Percentiles rank a stretch among this genome's conserved stretches.
Conservation (phyloP, 2,888 invertebrate species). For the Rhamnusium bicolor region DNA sequence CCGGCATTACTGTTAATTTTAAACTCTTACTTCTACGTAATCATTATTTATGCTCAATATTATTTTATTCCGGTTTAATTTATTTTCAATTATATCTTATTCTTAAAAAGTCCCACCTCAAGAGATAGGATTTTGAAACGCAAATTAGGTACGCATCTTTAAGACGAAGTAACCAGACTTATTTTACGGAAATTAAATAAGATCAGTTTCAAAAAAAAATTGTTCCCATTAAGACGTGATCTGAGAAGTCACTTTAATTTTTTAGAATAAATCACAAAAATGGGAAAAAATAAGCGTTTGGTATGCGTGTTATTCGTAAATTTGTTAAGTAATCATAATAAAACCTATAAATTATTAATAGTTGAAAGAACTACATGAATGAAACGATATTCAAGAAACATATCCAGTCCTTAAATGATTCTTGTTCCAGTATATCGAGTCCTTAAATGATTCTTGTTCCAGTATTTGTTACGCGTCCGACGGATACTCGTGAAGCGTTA, state of each 20-base stretch:
- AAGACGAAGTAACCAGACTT: constrained; percentile 49
- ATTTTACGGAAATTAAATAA: constrained; percentile 51
- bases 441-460: neutral
- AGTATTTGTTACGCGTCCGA: constrained; percentile 1
- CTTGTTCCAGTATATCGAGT: neutral
- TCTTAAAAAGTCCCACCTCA: constrained; percentile 42
- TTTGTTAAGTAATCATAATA: constrained; percentile 39
- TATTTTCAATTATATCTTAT: constrained; percentile 45
- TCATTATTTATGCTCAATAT: constrained; percentile 43
- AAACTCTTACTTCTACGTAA: constrained; percentile 34
- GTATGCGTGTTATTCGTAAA: constrained; percentile 42
- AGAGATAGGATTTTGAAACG: constrained; percentile 49
- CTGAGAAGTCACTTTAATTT: constrained; percentile 44
- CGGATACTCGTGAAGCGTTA: constrained; percentile 4
- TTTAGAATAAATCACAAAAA: constrained; percentile 28
- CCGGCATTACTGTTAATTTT: constrained; percentile 32
- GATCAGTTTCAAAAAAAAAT: constrained; percentile 47
- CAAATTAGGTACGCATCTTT: constrained; percentile 56
- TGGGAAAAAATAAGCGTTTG: constrained; percentile 35
- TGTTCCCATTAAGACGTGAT: constrained; percentile 50
- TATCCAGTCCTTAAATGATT: neutral
- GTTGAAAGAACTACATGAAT: neutral
- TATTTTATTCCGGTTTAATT: constrained; percentile 44
- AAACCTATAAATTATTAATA: neutral
- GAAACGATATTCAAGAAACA: neutral